Conservation (phyloP, 2,797 vertebrate genomes). For the Serranus cabrilla region DNA sequence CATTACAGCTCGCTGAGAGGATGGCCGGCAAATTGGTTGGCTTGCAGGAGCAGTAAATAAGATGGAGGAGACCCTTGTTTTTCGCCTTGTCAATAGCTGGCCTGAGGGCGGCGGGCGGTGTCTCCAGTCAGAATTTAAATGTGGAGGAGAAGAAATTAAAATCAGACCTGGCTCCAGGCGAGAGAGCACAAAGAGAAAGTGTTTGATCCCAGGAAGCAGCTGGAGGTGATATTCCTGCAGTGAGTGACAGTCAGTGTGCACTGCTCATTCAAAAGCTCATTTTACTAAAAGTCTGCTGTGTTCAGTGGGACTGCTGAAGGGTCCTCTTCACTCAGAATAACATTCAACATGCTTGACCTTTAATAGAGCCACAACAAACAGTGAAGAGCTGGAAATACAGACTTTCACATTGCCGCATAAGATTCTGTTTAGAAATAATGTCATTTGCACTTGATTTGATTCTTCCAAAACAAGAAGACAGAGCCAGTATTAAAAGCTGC, state of each 20-base stretch:
- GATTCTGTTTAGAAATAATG: too few species aligned
- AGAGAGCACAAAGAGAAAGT: constrained; percentile 7
- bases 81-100: constrained; percentile 60
- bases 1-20: constrained; percentile 63
- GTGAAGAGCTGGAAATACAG: too few species aligned
- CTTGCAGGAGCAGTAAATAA: constrained; percentile 79
- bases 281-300: constrained; percentile 14
- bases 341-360: constrained; percentile 35
- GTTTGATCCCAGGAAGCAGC: constrained; percentile 36
- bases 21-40: constrained; percentile 66
- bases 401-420: too few species aligned
- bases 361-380: neutral
- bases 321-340: constrained; percentile 12
- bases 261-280: neutral
- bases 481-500: constrained; percentile 28
- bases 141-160: constrained; percentile 25
- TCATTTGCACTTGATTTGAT: neutral
- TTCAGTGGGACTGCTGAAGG: constrained; percentile 12
- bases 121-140: constrained; percentile 51
- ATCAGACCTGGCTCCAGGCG: constrained; percentile 29
- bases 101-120: constrained; percentile 11
- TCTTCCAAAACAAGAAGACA: neutral
- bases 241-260: neutral
- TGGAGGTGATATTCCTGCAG: constrained; percentile 25
- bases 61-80: constrained; percentile 82